Evolutionary conservation across 2,797 vertebrate species (phyloP), one percentile per base, ranked within the genome.

Genomic region (Lerista edwardsae): DNA sequence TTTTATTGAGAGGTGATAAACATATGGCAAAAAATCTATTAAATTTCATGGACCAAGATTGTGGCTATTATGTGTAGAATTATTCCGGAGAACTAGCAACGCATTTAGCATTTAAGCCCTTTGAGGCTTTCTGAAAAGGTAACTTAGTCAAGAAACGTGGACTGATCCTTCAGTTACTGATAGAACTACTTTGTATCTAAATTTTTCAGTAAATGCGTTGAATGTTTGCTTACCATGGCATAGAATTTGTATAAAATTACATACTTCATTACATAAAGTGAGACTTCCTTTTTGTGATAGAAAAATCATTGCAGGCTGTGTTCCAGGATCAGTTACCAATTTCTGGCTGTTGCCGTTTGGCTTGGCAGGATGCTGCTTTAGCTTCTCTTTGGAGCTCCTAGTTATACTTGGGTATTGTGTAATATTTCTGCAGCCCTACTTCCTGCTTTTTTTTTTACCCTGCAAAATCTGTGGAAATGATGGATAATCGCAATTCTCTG

Each of bases 251-350:
- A 17, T 55, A 55, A 17, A 55, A 55, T 55, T 55, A 10, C 51
- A 55, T 55, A 55, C 51, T 55, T 44, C 8, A 44, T 19, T 85
- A 64, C 86, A 11, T 84, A 55, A 82, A 89, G 65, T 75, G 12
- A 7, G 87, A 85, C 17, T 62, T 62, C 82, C 82, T 36, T 81
- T 86, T 75, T 82, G 62, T 12, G 47, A 27, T 88, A 88, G 51
- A 76, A 79, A 84, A 86, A 86, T 75, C 82, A 59, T 91, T 88
- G 61, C 90, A 19, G 84, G 89, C 86, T 88, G 72, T 91, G 89
- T 86, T 77, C 69, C 34, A 91, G 95, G 95, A 96, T 96, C 95
- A 95, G 94, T 95, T 92, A 94, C 92, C 89, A 94, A 94, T 96
- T 97, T 95, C 95, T 92, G 36, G 55, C 89, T 91, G 92, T 91